A percentile compares a stretch with the other conserved stretches of the same genome.
Evolutionary conservation across 1,140 invertebrate genomes (phyloP).

Genomic region (Odontomachus brunneus): DNA sequence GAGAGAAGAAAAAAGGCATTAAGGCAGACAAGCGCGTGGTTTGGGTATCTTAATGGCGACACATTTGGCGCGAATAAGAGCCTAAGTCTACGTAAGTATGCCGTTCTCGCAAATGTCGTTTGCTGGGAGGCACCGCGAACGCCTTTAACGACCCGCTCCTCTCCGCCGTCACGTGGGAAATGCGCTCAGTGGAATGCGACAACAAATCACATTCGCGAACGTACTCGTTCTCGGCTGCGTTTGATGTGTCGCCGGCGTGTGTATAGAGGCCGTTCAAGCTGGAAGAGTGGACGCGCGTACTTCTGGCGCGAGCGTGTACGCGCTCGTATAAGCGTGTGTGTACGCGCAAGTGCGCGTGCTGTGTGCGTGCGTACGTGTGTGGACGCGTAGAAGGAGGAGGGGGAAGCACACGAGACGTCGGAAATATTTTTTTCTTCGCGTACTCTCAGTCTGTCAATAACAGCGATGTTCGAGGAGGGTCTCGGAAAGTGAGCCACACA

Average conservation of each 20-base stretch:
- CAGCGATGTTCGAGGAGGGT: conserved; percentile 64
- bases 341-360: not conserved
- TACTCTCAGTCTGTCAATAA: conserved; percentile 67
- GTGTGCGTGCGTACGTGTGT: not conserved
- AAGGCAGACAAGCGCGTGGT: not conserved
- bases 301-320: not conserved
- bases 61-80: conserved; percentile 4
- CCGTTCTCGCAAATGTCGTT: conserved; percentile 8
- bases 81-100: not conserved
- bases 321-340: too few relatives aligned
- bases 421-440: conserved; percentile 68
- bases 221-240: conserved; percentile 63
- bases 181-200: conserved; percentile 37
- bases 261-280: conserved; percentile 29
- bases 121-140: conserved; percentile 15
- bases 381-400: conserved; percentile 7
- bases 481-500: conserved; percentile 36
- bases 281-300: conserved; percentile 26
- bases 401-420: conserved; percentile 26
- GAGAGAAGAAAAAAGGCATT: not conserved
- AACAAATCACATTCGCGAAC: conserved; percentile 70
- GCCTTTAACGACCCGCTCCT: conserved; percentile 55
- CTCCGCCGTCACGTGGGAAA: conserved; percentile 15
- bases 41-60: conserved; percentile 8
- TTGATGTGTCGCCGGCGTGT: conserved; percentile 66